phyloP scores from a whole-genome alignment of 2,888 invertebrate genomes.

The Lucinisca nassula region DNA sequence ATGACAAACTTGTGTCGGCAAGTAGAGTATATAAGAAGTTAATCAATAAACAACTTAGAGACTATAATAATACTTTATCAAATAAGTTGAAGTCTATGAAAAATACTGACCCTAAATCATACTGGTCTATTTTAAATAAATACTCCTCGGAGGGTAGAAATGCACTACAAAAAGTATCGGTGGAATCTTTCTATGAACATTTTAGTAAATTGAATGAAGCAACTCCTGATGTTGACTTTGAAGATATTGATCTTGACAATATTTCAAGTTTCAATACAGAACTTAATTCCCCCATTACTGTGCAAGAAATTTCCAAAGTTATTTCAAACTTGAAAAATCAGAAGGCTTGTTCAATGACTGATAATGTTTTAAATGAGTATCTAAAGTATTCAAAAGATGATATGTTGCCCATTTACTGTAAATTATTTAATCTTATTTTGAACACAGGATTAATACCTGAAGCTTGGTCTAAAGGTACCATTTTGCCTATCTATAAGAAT shows the following conservation, averaged over 20 bases:
- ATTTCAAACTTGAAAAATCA: background rate
- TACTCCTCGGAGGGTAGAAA: background rate
- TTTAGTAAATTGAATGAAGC: constrained; percentile 6
- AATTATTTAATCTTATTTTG: constrained; percentile 3
- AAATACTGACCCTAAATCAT: constrained; percentile 12
- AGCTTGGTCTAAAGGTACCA: constrained; percentile 4
- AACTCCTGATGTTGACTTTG: background rate
- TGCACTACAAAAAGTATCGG: background rate
- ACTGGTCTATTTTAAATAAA: constrained; percentile 8
- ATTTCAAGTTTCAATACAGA: background rate
- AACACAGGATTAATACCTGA: background rate
- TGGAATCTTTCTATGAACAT: constrained; percentile 4
- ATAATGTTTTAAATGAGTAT: constrained; percentile 4
- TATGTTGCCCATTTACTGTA: background rate
- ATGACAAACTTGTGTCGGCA: background rate
- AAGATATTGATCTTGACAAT: background rate
- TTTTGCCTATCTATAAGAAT: background rate
- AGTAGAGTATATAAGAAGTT: background rate
- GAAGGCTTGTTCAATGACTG: background rate
- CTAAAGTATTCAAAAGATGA: background rate
- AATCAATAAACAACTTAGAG: background rate
- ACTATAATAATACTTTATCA: background rate
- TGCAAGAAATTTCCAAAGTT: background rate
- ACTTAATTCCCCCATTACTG: background rate
- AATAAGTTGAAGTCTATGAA: background rate